These are phyloP conservation scores for Nothobranchius kuhntae DNA, from an alignment of 2,113 vertebrate genomes.

Conservation along the genomic window DNA sequence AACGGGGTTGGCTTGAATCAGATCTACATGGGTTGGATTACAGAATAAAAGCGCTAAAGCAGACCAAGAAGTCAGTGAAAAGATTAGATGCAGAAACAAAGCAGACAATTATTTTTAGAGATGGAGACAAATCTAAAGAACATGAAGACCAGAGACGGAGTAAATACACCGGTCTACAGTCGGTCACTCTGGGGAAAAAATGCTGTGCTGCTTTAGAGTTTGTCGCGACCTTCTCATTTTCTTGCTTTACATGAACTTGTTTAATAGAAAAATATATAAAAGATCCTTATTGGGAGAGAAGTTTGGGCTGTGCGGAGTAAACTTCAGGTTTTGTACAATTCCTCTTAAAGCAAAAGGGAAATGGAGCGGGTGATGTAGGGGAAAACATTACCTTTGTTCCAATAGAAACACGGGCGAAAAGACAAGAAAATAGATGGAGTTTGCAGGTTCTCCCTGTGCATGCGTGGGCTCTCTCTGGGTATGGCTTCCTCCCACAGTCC, in stretches of 20 bases:
- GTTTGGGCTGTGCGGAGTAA: too few relatives aligned
- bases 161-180: conserved; percentile 14
- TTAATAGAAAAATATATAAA: too few relatives aligned
- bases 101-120: neutral
- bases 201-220: conserved; percentile 13
- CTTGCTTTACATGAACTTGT: neutral
- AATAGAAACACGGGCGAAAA: conserved; percentile 54
- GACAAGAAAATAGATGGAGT: conserved; percentile 9
- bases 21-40: neutral
- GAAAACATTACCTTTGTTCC: conserved; percentile 33
- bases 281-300: too few relatives aligned
- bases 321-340: conserved; percentile 15
- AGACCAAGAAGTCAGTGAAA: neutral
- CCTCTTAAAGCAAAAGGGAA: conserved; percentile 38
- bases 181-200: conserved; percentile 22
- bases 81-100: conserved; percentile 4
- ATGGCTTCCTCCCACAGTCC: too few relatives aligned
- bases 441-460: too few relatives aligned
- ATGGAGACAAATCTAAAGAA: conserved; percentile 7
- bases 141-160: conserved; percentile 16
- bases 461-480: too few relatives aligned
- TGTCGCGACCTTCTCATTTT: conserved; percentile 1
- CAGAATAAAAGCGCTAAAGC: neutral
- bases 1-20: conserved; percentile 42
- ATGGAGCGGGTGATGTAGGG: conserved; percentile 23